Evolutionary conservation across 2,797 vertebrate species (phyloP).

Genomic region (Alectoris magna): DNA sequence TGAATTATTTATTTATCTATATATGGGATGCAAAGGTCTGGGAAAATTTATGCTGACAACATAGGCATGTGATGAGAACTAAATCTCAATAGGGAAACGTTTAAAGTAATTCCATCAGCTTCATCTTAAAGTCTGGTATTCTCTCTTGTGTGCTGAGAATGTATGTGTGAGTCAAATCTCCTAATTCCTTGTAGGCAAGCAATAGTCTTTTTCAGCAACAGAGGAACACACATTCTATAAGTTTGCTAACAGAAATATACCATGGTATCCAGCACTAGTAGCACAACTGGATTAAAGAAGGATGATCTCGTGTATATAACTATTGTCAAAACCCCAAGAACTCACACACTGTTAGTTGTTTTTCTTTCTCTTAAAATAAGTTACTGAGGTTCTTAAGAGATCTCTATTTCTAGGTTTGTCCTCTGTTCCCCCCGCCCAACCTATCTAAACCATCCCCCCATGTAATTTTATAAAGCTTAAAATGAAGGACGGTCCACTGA

Average conservation of each 20-base stretch:
- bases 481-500: neutral
- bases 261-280: neutral
- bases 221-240: neutral
- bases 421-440: neutral
- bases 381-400: neutral
- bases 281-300: neutral
- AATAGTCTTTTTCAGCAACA: neutral
- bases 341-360: neutral
- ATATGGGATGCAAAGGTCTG: neutral
- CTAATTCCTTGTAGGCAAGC: neutral
- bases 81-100: neutral
- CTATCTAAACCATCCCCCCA: neutral
- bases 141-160: neutral
- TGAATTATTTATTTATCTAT: neutral
- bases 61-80: neutral
- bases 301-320: neutral
- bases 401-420: neutral
- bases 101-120: neutral
- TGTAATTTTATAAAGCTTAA: neutral
- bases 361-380: neutral
- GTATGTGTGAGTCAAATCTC: neutral
- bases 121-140: neutral
- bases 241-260: neutral
- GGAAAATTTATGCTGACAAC: neutral
- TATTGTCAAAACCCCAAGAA: neutral